Base-by-base conservation (phyloP, 1,140 invertebrate genomes). In the Myzus persicae region DNA sequence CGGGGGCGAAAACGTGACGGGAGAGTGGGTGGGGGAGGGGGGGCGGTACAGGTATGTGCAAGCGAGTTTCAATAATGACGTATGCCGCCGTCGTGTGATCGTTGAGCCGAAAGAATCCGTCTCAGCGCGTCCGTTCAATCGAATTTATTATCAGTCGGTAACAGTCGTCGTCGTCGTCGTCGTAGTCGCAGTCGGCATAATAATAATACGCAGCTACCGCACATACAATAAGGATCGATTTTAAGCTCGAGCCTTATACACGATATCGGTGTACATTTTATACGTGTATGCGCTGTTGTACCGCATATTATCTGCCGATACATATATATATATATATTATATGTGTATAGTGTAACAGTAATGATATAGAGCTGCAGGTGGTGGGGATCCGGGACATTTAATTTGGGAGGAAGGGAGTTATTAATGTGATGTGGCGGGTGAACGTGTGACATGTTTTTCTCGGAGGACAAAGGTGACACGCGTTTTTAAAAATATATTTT, bases 111-210 rank as follows among this genome's bases (percentile, higher is more conserved):
- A 82, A 82, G 81, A 82, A 82, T 82, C 36, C 81, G 38, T 82
- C 22, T 82, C 81, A 82, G 81, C 81, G 81, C 81, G 38, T 82
- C 81, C 81, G 81, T 82, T 82, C 38, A 82, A 82, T 82, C 36
- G n/a, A n/a, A 76, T 76, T 76, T 76, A 76, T 76, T 76, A 76
- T 76, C 59, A 76, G 59, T 76, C n/a, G 59, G 59, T 18, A 76
- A 76, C 59, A 76, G 59, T 76, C 59, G 59, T 76, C 59, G 59
- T 31, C 26, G 59, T 67, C 9, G 59, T 76, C 59, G 59, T 14
- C 14, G 36, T n/a, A 67, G 31, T 54, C n/a, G n/a, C n/a, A n/a
- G n/a, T n/a, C n/a, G n/a, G n/a, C 26, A 67, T 76, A 76, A 76
- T 76, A 51, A 51, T 51, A 51, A 51, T 51, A 22, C 48, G 48